phyloP scores from a whole-genome alignment of 2,797 vertebrate species.

The Semotilus atromaculatus region DNA sequence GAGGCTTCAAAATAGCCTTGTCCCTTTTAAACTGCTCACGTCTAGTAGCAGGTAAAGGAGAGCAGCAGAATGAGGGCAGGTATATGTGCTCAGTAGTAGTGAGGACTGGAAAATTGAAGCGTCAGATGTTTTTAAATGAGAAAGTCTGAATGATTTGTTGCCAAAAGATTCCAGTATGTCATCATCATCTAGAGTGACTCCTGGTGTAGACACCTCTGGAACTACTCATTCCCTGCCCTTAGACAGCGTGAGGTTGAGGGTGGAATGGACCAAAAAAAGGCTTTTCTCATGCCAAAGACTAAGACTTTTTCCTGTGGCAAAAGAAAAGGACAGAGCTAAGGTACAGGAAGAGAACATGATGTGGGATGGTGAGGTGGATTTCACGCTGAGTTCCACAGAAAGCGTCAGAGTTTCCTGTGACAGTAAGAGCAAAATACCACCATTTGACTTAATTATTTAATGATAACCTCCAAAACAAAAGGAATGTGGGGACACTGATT shows the following conservation, averaged over 20 bases:
- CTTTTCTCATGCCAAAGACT: conserved; percentile 10
- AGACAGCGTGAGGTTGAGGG: background rate
- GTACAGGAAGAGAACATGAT: conserved; percentile 50
- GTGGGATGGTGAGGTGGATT: conserved; percentile 56
- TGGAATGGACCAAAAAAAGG: background rate
- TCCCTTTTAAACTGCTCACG: background rate
- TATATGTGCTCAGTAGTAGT: background rate
- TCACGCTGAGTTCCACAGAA: conserved; percentile 45
- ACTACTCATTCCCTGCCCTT: background rate
- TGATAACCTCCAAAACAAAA: background rate
- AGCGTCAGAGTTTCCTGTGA: conserved; percentile 51
- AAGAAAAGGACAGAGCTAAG: conserved; percentile 50
- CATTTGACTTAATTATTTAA: background rate
- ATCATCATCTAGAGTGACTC: conserved; percentile 6
- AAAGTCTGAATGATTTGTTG: background rate
- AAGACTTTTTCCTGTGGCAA: conserved; percentile 51
- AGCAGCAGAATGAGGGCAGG: background rate
- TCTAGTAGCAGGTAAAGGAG: background rate
- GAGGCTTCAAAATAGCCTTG: background rate
- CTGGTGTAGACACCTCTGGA: conserved; percentile 30
- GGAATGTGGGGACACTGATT: background rate
- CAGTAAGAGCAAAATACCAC: conserved; percentile 16
- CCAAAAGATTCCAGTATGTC: conserved; percentile 2
- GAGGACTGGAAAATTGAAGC: background rate
- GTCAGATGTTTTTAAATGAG: background rate